These are phyloP conservation scores for Chloropsis cyanopogon DNA, from an alignment of 2,113 vertebrate genomes.

Conservation along the genomic window DNA sequence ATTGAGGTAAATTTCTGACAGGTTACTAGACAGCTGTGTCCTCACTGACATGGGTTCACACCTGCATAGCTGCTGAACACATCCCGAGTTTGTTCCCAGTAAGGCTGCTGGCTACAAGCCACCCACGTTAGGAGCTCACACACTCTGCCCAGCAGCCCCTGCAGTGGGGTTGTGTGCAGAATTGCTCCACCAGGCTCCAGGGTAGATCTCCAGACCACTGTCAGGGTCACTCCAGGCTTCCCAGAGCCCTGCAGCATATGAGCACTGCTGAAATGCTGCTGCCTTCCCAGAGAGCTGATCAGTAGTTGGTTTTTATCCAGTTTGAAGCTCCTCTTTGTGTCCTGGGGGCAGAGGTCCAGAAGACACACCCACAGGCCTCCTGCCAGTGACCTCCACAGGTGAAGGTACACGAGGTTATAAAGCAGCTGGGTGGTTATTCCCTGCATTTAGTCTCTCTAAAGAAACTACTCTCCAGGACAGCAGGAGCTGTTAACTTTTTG, in stretches of 20 bases:
- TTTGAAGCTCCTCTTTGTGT: not conserved
- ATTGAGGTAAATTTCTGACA: not conserved
- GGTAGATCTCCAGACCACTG: not conserved
- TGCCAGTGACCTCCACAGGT: not conserved
- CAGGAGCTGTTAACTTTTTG: not conserved
- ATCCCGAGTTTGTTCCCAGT: not conserved
- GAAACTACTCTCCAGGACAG: not conserved
- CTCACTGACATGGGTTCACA: not conserved
- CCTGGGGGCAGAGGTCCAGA: not conserved
- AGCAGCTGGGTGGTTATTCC: not conserved
- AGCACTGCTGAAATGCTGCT: not conserved
- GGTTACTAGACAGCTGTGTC: not conserved
- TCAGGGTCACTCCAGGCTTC: not conserved
- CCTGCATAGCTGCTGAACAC: not conserved
- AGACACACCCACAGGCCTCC: not conserved
- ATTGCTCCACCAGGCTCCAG: not conserved
- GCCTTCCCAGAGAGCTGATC: not conserved
- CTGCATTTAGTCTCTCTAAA: not conserved
- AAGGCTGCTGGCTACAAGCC: not conserved
- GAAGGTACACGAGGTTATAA: not conserved
- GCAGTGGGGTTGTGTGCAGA: not conserved
- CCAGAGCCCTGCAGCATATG: not conserved
- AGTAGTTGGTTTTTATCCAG: not conserved
- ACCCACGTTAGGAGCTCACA: not conserved
- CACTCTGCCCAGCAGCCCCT: accelerated